phyloP scores from a whole-genome alignment of 2,797 vertebrate species.

The Enteromius afrohamiltoni region DNA sequence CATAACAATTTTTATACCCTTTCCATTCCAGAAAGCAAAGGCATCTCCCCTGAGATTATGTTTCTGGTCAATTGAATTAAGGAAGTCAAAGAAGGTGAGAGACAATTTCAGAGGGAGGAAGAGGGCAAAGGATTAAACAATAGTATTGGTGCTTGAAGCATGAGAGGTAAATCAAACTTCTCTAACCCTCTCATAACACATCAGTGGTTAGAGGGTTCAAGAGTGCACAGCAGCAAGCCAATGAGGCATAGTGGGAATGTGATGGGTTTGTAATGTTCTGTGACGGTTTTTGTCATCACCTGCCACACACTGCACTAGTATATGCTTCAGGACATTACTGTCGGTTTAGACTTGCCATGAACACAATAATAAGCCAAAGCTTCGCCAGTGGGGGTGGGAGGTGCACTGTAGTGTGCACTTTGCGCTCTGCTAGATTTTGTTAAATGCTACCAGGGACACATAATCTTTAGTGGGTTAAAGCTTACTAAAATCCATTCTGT shows the following conservation, averaged over 20 bases:
- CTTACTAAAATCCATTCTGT: constrained; percentile 28
- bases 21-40: background rate
- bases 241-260: constrained; percentile 43
- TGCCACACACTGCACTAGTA: constrained; percentile 43
- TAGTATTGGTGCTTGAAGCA: constrained; percentile 18
- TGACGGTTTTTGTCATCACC: constrained; percentile 47
- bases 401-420: constrained; percentile 46
- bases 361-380: constrained; percentile 47
- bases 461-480: constrained; percentile 19
- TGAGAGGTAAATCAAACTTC: constrained; percentile 26
- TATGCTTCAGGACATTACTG: constrained; percentile 48
- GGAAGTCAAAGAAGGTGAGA: constrained; percentile 9
- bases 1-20: background rate
- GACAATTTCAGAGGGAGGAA: constrained; percentile 3
- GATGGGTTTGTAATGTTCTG: constrained; percentile 55
- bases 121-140: constrained; percentile 30
- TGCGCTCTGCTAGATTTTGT: constrained; percentile 37
- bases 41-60: background rate
- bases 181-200: constrained; percentile 43
- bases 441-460: constrained; percentile 42
- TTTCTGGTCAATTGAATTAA: constrained; percentile 35
- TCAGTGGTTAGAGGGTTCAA: constrained; percentile 57
- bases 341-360: constrained; percentile 41
- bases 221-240: constrained; percentile 45
- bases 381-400: constrained; percentile 37